Conservation (phyloP, 2,113 vertebrate genomes). For the Lophochroa leadbeateri region DNA sequence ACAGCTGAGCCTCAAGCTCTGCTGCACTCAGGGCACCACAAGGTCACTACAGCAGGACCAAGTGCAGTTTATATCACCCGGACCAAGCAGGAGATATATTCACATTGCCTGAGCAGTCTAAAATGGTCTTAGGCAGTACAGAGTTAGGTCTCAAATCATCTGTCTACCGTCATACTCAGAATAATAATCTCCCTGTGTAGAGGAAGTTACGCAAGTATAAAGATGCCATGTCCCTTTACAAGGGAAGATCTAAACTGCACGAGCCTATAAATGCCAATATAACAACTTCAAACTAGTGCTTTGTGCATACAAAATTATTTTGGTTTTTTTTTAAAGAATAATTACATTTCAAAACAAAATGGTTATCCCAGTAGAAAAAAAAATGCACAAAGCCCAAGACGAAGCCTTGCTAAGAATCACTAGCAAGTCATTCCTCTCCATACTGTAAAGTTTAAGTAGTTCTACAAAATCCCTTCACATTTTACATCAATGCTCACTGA, state of each 20-base stretch:
- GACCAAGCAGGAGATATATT: neutral
- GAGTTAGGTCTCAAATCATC: neutral
- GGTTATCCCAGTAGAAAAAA: neutral
- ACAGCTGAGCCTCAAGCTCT: accelerated
- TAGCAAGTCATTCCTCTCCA: neutral
- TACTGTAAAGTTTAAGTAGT: neutral
- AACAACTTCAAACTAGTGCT: neutral
- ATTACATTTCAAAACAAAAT: neutral
- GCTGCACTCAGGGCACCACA: neutral
- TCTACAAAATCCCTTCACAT: neutral
- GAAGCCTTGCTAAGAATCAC: neutral
- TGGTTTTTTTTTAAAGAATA: neutral
- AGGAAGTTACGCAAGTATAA: neutral
- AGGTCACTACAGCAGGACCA: neutral
- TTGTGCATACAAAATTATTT: neutral
- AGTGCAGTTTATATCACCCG: neutral
- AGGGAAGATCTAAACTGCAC: neutral
- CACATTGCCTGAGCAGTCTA: neutral
- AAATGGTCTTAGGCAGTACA: neutral
- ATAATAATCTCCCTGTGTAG: neutral
- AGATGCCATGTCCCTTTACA: neutral
- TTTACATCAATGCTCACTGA: neutral
- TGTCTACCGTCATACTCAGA: neutral
- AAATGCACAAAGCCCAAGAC: neutral
- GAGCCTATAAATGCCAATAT: neutral